Conservation (phyloP, 2,113 vertebrate species). For the Passer domesticus region DNA sequence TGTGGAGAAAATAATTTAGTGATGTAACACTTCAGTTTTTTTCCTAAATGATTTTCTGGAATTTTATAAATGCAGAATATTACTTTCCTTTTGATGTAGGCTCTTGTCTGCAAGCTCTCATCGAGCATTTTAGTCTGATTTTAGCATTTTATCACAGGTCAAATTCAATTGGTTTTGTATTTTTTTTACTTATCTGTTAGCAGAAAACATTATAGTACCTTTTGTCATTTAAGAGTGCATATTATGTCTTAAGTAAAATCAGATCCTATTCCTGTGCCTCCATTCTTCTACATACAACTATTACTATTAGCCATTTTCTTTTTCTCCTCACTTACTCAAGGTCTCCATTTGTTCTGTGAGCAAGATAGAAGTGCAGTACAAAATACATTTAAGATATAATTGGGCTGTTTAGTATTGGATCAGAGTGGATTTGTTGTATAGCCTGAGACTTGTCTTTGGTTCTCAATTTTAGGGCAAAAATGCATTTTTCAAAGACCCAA, state of each 20-base stretch:
- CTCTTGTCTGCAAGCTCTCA: neutral
- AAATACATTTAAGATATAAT: neutral
- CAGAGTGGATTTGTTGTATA: neutral
- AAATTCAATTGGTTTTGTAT: neutral
- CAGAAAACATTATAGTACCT: neutral
- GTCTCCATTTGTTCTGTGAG: neutral
- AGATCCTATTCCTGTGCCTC: neutral
- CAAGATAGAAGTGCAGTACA: neutral
- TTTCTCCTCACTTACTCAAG: neutral
- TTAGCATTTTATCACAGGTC: neutral
- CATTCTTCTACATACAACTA: neutral
- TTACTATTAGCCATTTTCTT: neutral
- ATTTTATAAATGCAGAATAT: neutral
- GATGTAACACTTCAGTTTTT: neutral
- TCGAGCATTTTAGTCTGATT: neutral
- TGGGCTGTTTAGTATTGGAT: neutral
- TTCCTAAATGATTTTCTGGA: neutral
- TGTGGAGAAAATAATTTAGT: neutral
- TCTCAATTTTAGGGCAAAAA: conserved; percentile 87
- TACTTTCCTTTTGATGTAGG: neutral
- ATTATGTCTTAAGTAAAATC: neutral
- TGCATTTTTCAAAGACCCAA: conserved; percentile 96
- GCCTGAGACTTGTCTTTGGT: neutral
- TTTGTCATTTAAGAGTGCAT: neutral
- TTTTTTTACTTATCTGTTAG: neutral